Evolutionary conservation across 2,113 vertebrate species (phyloP), one percentile per base, ranked within the genome.

Genomic region (Odobenus rosmarus): DNA sequence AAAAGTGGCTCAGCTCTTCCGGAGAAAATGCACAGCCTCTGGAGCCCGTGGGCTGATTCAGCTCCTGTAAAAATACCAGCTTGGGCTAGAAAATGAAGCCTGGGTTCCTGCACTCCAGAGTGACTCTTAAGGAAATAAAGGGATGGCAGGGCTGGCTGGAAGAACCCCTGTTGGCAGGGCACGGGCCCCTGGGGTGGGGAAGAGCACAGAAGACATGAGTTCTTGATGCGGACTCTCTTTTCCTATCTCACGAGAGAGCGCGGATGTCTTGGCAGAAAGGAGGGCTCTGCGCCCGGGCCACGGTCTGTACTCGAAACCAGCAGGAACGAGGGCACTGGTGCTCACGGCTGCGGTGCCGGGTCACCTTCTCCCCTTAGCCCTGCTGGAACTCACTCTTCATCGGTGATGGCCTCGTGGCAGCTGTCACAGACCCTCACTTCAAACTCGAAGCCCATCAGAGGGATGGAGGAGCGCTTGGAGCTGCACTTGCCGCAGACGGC

Each of bases 391-490:
- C 98, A 99, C 99, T 99, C 99, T 96, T 99, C 99, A 15, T 99
- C 99, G 0, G 99, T 99, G 98, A 99, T 99, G 98, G 99, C 99
- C 97, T 99, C 99, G 0, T 99, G 99, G 98, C 99, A 99, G 98
- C 98, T 99, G 97, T 99, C 99, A 1, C 99, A 99, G 98, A 99
- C 99, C 33, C 99, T 98, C 97, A 99, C 99, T 98, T 99, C 99
- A 7, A 99, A 99, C 98, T 99, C 99, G 0, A 99, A 99, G 49
- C 99, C 99, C 99, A 99, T 99, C 94, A 99, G 99, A 0, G 99
- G 99, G 98, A 99, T 99, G 97, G 99, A 99, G 95, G 99, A 99
- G 83, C 99, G 99, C 93, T 99, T 99, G 95, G 99, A 99, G 53
- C 99, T 99, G 98, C 99, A 99, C 76, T 99, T 99, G 84, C 99